Evolutionary conservation across 2,113 vertebrate species (phyloP).

Genomic region (zebrafish (Danio rerio)): DNA sequence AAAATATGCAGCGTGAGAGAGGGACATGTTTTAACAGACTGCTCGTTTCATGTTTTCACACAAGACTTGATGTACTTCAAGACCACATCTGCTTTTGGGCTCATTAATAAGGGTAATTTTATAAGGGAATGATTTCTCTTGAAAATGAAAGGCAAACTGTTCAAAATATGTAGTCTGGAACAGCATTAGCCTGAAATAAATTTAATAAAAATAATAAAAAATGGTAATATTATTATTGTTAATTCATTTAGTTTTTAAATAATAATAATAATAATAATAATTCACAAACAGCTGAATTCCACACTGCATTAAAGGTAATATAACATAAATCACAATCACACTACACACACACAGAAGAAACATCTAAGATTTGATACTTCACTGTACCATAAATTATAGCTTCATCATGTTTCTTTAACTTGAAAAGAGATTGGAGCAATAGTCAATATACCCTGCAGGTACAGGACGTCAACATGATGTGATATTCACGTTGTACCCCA

Average conservation of each 20-base stretch:
- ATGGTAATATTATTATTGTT: too few species aligned
- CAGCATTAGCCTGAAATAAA: background rate
- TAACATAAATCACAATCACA: too few species aligned
- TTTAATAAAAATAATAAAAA: background rate
- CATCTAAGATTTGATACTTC: background rate
- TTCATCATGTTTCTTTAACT: background rate
- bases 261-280: too few species aligned
- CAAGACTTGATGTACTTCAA: background rate
- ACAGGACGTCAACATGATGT: too few species aligned
- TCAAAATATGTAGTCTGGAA: background rate
- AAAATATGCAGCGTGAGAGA: conserved; percentile 28
- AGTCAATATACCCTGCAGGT: too few species aligned
- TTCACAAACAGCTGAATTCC: too few species aligned
- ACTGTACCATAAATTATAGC: background rate
- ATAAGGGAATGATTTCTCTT: background rate
- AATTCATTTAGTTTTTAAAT: too few species aligned
- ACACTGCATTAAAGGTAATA: too few species aligned
- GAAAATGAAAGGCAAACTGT: background rate
- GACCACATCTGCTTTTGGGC: conserved; percentile 28
- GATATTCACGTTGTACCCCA: too few species aligned
- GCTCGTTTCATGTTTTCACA: conserved; percentile 15
- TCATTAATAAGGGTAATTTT: conserved; percentile 14
- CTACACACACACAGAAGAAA: background rate
- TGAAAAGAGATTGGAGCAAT: background rate
- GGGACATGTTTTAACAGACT: conserved; percentile 36